phyloP scores from a whole-genome alignment of 2,888 invertebrate genomes.

The Pollenia griseotomentosa region DNA sequence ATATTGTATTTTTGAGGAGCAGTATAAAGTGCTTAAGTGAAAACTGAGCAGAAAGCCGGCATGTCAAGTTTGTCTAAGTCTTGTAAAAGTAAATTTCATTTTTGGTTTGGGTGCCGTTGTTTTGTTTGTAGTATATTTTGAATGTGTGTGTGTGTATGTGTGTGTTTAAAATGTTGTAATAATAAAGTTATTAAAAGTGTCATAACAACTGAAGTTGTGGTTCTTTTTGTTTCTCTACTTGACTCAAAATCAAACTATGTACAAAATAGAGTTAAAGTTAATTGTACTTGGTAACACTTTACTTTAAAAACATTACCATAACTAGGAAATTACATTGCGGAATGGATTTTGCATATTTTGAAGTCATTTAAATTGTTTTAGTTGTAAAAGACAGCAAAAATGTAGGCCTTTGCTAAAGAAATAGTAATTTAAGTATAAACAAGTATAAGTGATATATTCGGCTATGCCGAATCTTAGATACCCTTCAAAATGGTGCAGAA shows the following conservation, averaged over 20 bases:
- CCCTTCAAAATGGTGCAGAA: too few species aligned
- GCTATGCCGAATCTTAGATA: too few species aligned
- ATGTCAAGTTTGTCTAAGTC: constrained; percentile 61
- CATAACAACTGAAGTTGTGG: constrained; percentile 81
- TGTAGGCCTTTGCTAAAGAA: too few species aligned
- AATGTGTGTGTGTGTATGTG: constrained; percentile 56
- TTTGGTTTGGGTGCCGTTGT: constrained; percentile 46
- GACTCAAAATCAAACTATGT: constrained; percentile 54
- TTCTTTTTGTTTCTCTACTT: constrained; percentile 59
- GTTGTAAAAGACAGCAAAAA: too few species aligned
- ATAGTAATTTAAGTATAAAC: too few species aligned
- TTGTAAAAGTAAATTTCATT: constrained; percentile 65
- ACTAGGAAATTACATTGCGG: neutral
- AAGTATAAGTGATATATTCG: too few species aligned
- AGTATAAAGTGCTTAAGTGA: neutral
- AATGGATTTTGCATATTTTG: neutral
- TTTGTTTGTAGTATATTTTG: constrained; percentile 30
- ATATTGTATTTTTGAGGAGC: neutral
- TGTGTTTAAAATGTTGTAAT: constrained; percentile 80
- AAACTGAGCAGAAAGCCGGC: constrained; percentile 12
- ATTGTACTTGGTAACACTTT: constrained; percentile 46
- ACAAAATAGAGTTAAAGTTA: constrained; percentile 56
- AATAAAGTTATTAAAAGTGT: constrained; percentile 84
- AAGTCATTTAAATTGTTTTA: too few species aligned
- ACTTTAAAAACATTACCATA: constrained; percentile 31